A percentile compares a stretch with the other conserved stretches of the same genome.
Evolutionary conservation across 1,140 invertebrate genomes (phyloP).

Genomic region (Cryptotermes secundus): DNA sequence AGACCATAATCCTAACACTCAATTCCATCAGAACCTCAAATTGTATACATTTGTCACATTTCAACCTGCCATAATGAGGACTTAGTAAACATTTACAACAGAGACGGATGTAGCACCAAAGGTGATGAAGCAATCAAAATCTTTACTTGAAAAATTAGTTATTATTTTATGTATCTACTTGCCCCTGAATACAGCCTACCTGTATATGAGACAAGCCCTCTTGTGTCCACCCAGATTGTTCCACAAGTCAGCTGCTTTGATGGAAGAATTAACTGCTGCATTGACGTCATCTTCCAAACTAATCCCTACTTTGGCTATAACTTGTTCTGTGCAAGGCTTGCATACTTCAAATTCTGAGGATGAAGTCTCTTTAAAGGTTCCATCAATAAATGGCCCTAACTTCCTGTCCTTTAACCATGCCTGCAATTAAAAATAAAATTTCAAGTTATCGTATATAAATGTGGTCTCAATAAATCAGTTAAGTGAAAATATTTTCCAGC

Average conservation of each 20-base stretch:
- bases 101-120: too few species aligned
- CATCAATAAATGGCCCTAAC: constrained; percentile 27
- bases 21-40: too few species aligned
- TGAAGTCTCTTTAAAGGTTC: background rate
- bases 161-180: too few species aligned
- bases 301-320: background rate
- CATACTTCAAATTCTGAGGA: constrained; percentile 35
- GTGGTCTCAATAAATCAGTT: background rate
- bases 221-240: constrained; percentile 46
- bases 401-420: constrained; percentile 32
- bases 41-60: too few species aligned
- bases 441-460: background rate
- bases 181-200: constrained; percentile 40
- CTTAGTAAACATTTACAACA: too few species aligned
- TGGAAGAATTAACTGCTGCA: constrained; percentile 41
- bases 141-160: too few species aligned
- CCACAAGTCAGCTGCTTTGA: constrained; percentile 48
- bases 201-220: constrained; percentile 51
- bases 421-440: background rate
- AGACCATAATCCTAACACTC: too few species aligned
- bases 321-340: background rate
- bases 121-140: too few species aligned
- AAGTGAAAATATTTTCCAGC: too few species aligned
- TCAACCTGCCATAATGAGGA: too few species aligned
- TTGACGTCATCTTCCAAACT: background rate